Base-by-base conservation (phyloP, 1,140 invertebrate genomes). In the Drosophila prosaltans region DNA sequence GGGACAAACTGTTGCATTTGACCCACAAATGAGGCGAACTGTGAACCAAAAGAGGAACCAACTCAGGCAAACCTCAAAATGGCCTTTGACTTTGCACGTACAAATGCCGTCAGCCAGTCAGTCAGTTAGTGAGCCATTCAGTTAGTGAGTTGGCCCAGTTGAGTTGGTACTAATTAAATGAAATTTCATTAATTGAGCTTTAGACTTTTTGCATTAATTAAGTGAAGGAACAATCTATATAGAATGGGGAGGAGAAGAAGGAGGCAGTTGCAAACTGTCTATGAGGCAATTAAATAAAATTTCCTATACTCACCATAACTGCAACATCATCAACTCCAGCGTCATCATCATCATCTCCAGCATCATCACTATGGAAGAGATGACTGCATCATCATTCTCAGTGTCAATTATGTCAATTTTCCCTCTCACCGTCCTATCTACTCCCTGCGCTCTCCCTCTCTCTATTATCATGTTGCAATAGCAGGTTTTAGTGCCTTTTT, bases 111-210 rank as follows among this genome's bases (percentile, higher is more conserved):
- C 81, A 73, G 59, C 61, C 59, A 75, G 61, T 41, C 60, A 16
- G n/a, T 36, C 36, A 30, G 28, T 4, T 4, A 58, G 66, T 30
- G 45, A 71, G 60, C 61, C 36, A 24, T 8, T 30, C 59, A 16
- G 61, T 64, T 62, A 43, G 28, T 1, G 26, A 9, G 24, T 4
- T 43, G 39, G 60, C 39, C n/a, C 60, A 59, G 57, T 59, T 40
- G 36, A 24, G 57, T 39, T 40, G 36, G 24, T 26, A 70, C 64
- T 89, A 86, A 86, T 86, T 86, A 77, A 86, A 89, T 83, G 76
- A 86, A 88, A 88, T 82, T 86, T 64, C 80, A 86, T 85, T 79
- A 82, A 82, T 81, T 82, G 79, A 86, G 82, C 79, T 76, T 75
- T 69, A 58, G 63, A 88, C 43, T 65, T 69, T 76, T 77, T 75